Base-by-base conservation (phyloP, 2,888 invertebrate species). In the Pimpla rufipes region DNA sequence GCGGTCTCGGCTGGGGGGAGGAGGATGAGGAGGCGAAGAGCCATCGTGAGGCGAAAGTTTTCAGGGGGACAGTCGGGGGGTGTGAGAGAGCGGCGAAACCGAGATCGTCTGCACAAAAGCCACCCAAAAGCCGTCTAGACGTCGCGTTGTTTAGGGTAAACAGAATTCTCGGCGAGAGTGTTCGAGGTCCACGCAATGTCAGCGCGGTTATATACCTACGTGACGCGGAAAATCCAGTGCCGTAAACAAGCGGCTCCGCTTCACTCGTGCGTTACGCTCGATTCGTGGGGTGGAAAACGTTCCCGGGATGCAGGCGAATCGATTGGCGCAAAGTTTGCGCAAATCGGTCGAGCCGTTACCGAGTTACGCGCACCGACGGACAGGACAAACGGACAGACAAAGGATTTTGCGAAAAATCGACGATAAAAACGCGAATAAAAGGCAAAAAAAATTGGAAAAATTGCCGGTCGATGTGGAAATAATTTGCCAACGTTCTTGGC, bases 121-220 rank as follows among this genome's bases (percentile, higher is more conserved):
- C 67, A 77, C 79, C 79, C 76, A 62, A 35, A 59, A 77, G 83
- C 89, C 87, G 91, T 92, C 91, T 91, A 91, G 91, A 91, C 91
- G 87, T 88, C 87, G 90, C 88, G 87, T 88, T 89, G 88, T 88
- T 88, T 87, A 81, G 78, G 85, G 87, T 86, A 89, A 90, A 89
- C 88, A 86, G 81, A 73, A 59, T 73, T 73, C 59, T 68, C 62
- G 42, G 77, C 74, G 29, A 16, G 35, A 57, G 64, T 64, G 11
- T 18, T 29, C 70, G 1, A 8, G 37, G 37, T 47, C 13, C 42
- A 10, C 10, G n/a, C n/a, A 37, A 2, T 40, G 59, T 40, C 29
- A 68, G 45, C 40, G 35, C 21, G 21, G n/a, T 62, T 50, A 68
- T 52, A n/a, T n/a, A n/a, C n/a, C 10, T 55, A 1, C 23, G 8